Evolutionary conservation across 2,797 vertebrate genomes (phyloP).

Genomic region (Emys orbicularis): DNA sequence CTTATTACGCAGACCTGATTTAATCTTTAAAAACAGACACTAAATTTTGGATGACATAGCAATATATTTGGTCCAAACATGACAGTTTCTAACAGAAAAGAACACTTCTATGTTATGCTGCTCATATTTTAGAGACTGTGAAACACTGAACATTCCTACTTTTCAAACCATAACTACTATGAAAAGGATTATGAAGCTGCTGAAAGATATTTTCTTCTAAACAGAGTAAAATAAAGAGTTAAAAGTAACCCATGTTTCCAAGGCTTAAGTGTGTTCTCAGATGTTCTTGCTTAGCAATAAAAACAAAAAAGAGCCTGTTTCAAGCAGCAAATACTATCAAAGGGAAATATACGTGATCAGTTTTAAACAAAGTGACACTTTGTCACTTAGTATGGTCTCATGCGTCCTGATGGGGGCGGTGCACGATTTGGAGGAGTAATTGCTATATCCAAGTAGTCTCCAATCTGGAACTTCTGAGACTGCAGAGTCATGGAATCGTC

Average conservation of each 20-base stretch:
- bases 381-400: slow-evolving; percentile 90
- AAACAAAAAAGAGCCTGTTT: slow-evolving; percentile 69
- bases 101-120: slow-evolving; percentile 49
- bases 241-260: slow-evolving; percentile 48
- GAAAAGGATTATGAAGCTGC: neutral
- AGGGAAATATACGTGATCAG: neutral
- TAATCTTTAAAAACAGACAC: neutral
- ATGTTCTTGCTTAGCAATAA: slow-evolving; percentile 35
- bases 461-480: slow-evolving; percentile 98
- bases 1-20: neutral
- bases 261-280: slow-evolving; percentile 59
- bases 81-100: slow-evolving; percentile 59
- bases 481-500: slow-evolving; percentile 98
- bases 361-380: slow-evolving; percentile 53
- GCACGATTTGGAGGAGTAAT: slow-evolving; percentile 96
- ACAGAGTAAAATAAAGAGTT: slow-evolving; percentile 56
- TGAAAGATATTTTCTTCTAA: slow-evolving; percentile 43
- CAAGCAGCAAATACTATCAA: slow-evolving; percentile 75
- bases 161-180: slow-evolving; percentile 7
- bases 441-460: slow-evolving; percentile 97
- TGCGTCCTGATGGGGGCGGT: slow-evolving; percentile 89
- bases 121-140: slow-evolving; percentile 31
- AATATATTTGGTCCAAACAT: slow-evolving; percentile 74
- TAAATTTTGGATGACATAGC: neutral
- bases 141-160: slow-evolving; percentile 46